Conservation (phyloP, 2,888 invertebrate species). For the Eilema sororculum region DNA sequence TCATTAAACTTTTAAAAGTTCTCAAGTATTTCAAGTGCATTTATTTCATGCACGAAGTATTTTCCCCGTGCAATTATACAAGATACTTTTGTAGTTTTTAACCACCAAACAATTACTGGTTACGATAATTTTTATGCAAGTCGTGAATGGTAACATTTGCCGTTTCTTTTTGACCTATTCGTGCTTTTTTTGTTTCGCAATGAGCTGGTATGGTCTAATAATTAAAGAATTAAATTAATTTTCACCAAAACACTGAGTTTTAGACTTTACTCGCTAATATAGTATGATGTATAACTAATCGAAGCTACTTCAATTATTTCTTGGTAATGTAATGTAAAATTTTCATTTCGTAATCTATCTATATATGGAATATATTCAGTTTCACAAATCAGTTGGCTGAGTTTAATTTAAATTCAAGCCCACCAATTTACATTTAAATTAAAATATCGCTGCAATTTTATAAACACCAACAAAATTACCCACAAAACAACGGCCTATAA, state of each 20-base stretch:
- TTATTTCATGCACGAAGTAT: conserved; percentile 71
- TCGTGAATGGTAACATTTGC: conserved; percentile 61
- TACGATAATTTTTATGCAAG: conserved; percentile 49
- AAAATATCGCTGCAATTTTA: conserved; percentile 35
- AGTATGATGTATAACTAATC: too few relatives aligned
- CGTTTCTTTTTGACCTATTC: conserved; percentile 31
- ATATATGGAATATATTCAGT: conserved; percentile 5
- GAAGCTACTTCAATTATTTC: neutral
- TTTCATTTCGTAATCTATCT: neutral
- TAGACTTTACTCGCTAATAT: too few relatives aligned
- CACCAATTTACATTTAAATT: conserved; percentile 40
- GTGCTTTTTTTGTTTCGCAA: conserved; percentile 19
- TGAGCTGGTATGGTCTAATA: neutral
- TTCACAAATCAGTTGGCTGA: conserved; percentile 25
- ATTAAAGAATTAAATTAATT: neutral
- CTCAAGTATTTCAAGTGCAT: conserved; percentile 56
- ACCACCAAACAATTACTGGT: conserved; percentile 62
- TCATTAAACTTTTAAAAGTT: conserved; percentile 42
- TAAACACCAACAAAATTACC: conserved; percentile 43
- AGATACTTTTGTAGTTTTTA: conserved; percentile 62
- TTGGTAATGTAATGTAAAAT: neutral
- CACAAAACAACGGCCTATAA: conserved; percentile 36
- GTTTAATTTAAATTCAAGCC: conserved; percentile 17
- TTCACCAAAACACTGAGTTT: too few relatives aligned
- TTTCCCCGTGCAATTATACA: conserved; percentile 69